Evolutionary conservation across 2,888 invertebrate species (phyloP).

Genomic region (Thereva unica): DNA sequence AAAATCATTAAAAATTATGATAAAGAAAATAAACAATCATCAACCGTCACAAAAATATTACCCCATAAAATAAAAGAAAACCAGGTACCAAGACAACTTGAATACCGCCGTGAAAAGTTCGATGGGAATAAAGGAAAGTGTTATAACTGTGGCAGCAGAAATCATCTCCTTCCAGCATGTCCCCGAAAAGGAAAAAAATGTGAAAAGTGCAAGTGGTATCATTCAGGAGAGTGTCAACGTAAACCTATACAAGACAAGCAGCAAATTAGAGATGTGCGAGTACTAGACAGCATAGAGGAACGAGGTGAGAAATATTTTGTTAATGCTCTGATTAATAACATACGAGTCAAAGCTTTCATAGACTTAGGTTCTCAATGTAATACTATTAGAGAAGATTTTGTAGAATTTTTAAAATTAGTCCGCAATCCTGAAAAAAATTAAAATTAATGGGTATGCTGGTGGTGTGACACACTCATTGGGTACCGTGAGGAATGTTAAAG

Average conservation of each 20-base stretch:
- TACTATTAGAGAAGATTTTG: slow-evolving; percentile 1
- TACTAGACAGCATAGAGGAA: neutral
- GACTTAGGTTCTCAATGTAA: slow-evolving; percentile 28
- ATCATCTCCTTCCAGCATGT: neutral
- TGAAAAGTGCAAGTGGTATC: neutral
- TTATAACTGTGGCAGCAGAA: neutral
- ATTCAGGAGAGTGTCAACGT: too few relatives aligned
- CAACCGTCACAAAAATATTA: too few relatives aligned
- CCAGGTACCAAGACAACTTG: neutral
- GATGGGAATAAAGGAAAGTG: neutral
- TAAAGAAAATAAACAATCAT: too few relatives aligned
- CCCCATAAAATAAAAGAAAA: neutral
- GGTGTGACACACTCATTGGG: neutral
- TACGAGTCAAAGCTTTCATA: slow-evolving; percentile 16
- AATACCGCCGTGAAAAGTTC: too few relatives aligned
- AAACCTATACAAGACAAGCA: neutral
- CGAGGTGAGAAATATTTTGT: slow-evolving; percentile 31
- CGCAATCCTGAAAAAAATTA: neutral
- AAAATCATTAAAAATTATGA: slow-evolving; percentile 25
- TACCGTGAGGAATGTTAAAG: neutral
- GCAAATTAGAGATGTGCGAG: neutral
- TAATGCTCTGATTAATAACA: slow-evolving; percentile 18
- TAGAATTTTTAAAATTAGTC: neutral
- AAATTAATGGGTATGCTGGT: slow-evolving; percentile 15
- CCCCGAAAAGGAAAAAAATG: neutral